These are phyloP conservation scores for Pseudomugil gertrudae DNA, from an alignment of 2,797 vertebrate genomes.

Conservation along the genomic window DNA sequence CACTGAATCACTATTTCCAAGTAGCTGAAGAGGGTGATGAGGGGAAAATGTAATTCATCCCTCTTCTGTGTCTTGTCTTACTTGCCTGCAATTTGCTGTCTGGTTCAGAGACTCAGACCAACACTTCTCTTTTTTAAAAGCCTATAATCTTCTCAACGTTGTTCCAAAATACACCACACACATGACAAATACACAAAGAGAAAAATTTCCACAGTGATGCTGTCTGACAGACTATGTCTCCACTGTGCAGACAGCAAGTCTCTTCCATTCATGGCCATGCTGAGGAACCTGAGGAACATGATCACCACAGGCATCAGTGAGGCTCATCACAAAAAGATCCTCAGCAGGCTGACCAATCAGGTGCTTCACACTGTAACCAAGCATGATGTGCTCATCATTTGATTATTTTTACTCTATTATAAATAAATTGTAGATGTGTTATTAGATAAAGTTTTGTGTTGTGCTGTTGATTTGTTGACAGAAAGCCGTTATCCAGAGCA, in stretches of 20 bases:
- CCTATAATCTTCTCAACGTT: background rate
- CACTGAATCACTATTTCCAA: background rate
- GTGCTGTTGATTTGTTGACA: conserved; percentile 49
- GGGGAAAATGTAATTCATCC: background rate
- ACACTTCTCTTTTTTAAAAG: background rate
- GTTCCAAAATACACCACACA: background rate
- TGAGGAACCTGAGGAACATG: conserved; percentile 90
- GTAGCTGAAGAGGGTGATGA: background rate
- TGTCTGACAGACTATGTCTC: conserved; percentile 8
- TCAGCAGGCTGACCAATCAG: conserved; percentile 82
- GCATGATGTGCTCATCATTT: background rate
- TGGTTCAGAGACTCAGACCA: background rate
- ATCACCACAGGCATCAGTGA: conserved; percentile 84
- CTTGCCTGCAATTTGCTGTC: background rate
- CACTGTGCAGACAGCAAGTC: conserved; percentile 80
- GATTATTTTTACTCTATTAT: background rate
- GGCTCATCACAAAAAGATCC: conserved; percentile 83
- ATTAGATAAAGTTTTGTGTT: no score
- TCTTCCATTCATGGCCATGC: conserved; percentile 92
- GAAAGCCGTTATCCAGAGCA: conserved; percentile 86
- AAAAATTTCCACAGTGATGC: background rate
- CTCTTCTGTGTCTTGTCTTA: background rate
- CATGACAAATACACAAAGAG: background rate
- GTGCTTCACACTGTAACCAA: conserved; percentile 57
- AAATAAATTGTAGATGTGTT: background rate